Percentiles rank a stretch among this genome's conserved stretches.
phyloP scores from a whole-genome alignment of 2,888 invertebrate genomes.

The Saturnia pavonia region DNA sequence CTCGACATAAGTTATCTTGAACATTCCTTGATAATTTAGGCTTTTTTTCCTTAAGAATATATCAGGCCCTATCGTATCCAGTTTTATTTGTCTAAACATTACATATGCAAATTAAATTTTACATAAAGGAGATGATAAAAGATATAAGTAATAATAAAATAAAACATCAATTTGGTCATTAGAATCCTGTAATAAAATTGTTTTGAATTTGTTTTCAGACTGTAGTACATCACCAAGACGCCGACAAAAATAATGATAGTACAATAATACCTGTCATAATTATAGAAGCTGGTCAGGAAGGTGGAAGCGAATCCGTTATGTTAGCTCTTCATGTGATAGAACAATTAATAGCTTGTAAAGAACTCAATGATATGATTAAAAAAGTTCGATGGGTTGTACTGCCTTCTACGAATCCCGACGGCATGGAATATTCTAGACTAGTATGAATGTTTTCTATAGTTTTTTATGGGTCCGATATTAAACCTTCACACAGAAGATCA shows the following conservation, averaged over 20 bases:
- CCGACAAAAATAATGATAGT: conserved; percentile 22
- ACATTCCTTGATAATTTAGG: not conserved
- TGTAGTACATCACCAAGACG: conserved; percentile 12
- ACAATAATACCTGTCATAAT: conserved; percentile 55
- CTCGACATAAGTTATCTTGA: not conserved
- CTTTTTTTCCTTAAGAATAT: not conserved
- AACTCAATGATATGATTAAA: conserved; percentile 50
- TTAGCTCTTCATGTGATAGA: conserved; percentile 61
- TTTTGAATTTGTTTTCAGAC: conserved; percentile 19
- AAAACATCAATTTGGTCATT: not conserved
- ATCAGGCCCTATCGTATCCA: not conserved
- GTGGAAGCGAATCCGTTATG: conserved; percentile 50
- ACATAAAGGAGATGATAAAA: not conserved
- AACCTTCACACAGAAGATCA: not conserved
- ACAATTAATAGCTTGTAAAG: conserved; percentile 63
- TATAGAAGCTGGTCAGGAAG: conserved; percentile 68
- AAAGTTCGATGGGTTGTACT: conserved; percentile 63
- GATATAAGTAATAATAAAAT: not conserved
- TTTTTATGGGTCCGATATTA: not conserved
- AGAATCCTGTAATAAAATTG: not conserved
- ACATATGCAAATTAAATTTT: too few species aligned
- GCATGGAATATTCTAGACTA: conserved; percentile 57
- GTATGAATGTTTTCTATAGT: conserved; percentile 42
- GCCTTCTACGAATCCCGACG: conserved; percentile 69
- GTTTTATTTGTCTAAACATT: too few species aligned